Evolutionary conservation across 1,140 invertebrate genomes (phyloP).

Genomic region (Physella acuta): DNA sequence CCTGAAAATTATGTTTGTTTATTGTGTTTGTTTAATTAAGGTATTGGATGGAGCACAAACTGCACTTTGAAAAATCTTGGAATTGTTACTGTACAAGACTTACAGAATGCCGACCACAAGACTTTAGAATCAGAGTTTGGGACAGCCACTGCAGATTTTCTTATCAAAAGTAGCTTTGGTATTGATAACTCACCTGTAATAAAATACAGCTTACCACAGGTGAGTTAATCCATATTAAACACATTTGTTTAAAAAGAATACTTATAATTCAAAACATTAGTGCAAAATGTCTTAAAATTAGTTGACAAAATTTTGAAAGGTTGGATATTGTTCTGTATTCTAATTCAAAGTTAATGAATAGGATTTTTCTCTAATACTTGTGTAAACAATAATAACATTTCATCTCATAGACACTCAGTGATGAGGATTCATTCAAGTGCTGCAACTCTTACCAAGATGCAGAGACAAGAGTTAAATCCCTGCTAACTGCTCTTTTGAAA

Average conservation of each 20-base stretch:
- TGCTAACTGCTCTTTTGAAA: slow-evolving; percentile 37
- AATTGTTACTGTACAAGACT: slow-evolving; percentile 34
- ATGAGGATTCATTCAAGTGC: slow-evolving; percentile 51
- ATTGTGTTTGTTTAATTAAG: slow-evolving; percentile 30
- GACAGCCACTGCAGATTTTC: slow-evolving; percentile 21
- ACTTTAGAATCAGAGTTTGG: slow-evolving; percentile 39
- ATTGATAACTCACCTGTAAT: slow-evolving; percentile 43
- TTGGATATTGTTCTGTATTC: too few relatives aligned
- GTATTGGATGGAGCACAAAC: slow-evolving; percentile 39
- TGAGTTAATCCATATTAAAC: too few relatives aligned
- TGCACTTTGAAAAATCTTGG: slow-evolving; percentile 38
- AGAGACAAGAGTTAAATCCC: slow-evolving; percentile 29
- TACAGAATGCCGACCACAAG: slow-evolving; percentile 30
- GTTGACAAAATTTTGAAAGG: too few relatives aligned
- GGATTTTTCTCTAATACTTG: too few relatives aligned
- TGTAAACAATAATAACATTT: neutral
- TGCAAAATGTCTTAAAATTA: too few relatives aligned
- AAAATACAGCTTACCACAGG: slow-evolving; percentile 44
- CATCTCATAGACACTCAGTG: slow-evolving; percentile 43
- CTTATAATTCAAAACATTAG: too few relatives aligned
- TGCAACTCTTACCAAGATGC: slow-evolving; percentile 35
- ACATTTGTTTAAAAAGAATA: too few relatives aligned
- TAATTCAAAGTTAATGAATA: too few relatives aligned
- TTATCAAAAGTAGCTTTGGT: slow-evolving; percentile 39
- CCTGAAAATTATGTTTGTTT: neutral